Conservation (phyloP, 1,140 invertebrate genomes). For the Camponotus floridanus region DNA sequence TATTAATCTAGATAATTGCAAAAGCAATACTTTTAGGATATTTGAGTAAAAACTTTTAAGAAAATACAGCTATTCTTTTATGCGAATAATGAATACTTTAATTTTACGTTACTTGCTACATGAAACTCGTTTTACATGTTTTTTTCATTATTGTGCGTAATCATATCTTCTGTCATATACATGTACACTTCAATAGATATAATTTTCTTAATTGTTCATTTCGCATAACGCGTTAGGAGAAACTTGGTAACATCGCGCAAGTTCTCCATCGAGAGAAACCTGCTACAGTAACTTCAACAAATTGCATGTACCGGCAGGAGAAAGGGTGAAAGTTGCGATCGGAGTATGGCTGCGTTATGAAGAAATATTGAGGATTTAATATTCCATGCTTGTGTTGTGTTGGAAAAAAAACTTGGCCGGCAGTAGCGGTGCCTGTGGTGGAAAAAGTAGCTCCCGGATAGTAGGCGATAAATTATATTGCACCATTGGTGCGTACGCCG, state of each 20-base stretch:
- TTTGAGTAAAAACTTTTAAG: not conserved
- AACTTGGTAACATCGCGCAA: constrained; percentile 38
- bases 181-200: not conserved
- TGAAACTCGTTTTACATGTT: not conserved
- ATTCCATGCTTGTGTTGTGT: constrained; percentile 59
- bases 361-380: constrained; percentile 73
- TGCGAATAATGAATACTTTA: not conserved
- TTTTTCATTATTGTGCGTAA: not conserved
- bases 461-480: constrained; percentile 70
- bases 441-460: constrained; percentile 47
- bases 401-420: constrained; percentile 42
- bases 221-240: not conserved
- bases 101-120: not conserved
- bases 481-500: constrained; percentile 35
- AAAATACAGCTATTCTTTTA: not conserved
- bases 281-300: constrained; percentile 40
- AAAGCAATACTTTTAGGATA: not conserved
- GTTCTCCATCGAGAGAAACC: constrained; percentile 40
- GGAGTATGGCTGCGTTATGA: constrained; percentile 43
- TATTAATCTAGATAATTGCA: not conserved
- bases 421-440: constrained; percentile 25
- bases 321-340: constrained; percentile 50
- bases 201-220: constrained; percentile 29
- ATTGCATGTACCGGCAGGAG: constrained; percentile 31
- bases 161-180: not conserved